Percentiles rank a stretch among this genome's conserved stretches.
These are phyloP conservation scores for Cryptomyrus ogoouensis DNA, from an alignment of 2,113 vertebrate species.

Conservation along the genomic window DNA sequence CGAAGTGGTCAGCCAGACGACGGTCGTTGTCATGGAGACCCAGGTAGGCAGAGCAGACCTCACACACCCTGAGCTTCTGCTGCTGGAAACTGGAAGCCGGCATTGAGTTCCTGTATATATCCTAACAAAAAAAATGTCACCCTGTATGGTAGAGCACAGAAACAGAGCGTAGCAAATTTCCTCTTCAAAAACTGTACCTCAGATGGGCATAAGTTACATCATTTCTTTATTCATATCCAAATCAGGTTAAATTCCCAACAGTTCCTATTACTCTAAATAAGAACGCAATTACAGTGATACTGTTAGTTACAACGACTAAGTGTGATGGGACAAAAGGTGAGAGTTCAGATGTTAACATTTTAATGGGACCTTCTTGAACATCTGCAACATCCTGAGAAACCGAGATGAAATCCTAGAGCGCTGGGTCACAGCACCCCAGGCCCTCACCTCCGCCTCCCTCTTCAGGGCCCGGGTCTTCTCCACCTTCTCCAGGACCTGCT, in stretches of 20 bases:
- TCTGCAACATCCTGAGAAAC: not conserved
- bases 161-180: not conserved
- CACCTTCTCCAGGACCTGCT: slow-evolving; percentile 94
- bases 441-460: slow-evolving; percentile 90
- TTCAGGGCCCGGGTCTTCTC: slow-evolving; percentile 89
- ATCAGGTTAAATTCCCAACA: not conserved
- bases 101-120: slow-evolving; percentile 97
- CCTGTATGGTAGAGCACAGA: not conserved
- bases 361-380: no score
- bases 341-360: not conserved
- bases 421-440: not conserved
- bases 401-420: not conserved
- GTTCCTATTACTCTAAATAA: not conserved
- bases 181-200: not conserved
- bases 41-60: slow-evolving; percentile 95
- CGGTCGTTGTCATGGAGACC: slow-evolving; percentile 97
- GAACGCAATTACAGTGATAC: not conserved
- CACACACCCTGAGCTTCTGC: slow-evolving; percentile 94
- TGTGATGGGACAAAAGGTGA: not conserved
- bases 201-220: not conserved
- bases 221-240: not conserved
- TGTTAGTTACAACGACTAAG: not conserved
- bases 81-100: slow-evolving; percentile 98
- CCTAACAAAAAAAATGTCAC: slow-evolving; percentile 56
- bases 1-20: slow-evolving; percentile 93